Evolutionary conservation across 2,888 invertebrate species (phyloP).

Genomic region (Hartigia nigra): DNA sequence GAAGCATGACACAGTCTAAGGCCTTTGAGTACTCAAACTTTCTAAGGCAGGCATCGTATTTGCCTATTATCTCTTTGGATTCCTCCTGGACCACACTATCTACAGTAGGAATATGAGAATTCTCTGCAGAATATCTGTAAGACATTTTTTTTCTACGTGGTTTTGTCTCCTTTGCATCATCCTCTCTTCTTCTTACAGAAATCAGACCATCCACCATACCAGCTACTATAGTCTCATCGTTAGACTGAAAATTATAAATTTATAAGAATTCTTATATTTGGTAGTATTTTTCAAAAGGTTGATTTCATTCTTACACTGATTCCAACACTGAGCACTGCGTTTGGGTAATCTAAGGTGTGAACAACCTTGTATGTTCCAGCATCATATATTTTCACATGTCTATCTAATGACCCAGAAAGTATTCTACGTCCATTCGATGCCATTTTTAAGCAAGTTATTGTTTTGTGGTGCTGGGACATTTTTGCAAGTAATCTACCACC

Average conservation of each 20-base stretch:
- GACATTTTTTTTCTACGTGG: conserved; percentile 68
- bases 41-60: conserved; percentile 78
- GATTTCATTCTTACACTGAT: conserved; percentile 68
- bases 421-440: conserved; percentile 85
- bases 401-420: conserved; percentile 90
- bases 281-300: conserved; percentile 67
- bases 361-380: conserved; percentile 86
- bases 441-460: conserved; percentile 87
- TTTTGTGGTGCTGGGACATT: conserved; percentile 94
- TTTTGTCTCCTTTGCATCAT: conserved; percentile 64
- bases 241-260: conserved; percentile 62
- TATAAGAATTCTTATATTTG: conserved; percentile 10
- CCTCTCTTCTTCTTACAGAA: conserved; percentile 83
- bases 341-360: conserved; percentile 90
- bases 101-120: conserved; percentile 58
- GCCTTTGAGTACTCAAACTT: conserved; percentile 88
- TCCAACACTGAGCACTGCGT: conserved; percentile 89
- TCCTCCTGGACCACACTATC: conserved; percentile 70
- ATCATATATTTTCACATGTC: conserved; percentile 94
- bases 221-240: conserved; percentile 87
- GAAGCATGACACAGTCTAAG: conserved; percentile 76
- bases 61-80: conserved; percentile 65
- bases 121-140: conserved; percentile 64
- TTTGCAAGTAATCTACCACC: conserved; percentile 87
- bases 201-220: conserved; percentile 95